These are phyloP conservation scores for Kryphioiulus occultus DNA, from an alignment of 2,888 invertebrate genomes.

Conservation along the genomic window DNA sequence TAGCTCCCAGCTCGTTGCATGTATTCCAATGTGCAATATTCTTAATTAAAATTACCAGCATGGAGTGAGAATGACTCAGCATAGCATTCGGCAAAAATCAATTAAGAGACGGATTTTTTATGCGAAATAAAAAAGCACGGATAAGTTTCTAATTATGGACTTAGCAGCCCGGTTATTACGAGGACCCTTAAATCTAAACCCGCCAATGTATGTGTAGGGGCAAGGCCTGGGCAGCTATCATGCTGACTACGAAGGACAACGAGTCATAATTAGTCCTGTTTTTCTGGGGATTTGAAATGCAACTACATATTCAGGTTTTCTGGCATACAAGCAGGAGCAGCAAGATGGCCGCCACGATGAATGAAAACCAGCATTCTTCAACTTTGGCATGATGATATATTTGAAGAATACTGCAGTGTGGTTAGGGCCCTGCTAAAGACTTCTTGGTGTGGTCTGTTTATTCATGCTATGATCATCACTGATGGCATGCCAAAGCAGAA, in stretches of 20 bases:
- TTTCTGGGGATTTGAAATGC: not conserved
- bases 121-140: not conserved
- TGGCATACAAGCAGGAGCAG: not conserved
- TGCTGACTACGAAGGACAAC: not conserved
- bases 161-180: not conserved
- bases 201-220: not conserved
- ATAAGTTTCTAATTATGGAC: not conserved
- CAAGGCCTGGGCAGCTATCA: not conserved
- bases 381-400: no score
- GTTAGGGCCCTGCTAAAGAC: no score
- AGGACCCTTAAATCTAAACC: not conserved
- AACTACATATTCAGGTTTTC: not conserved
- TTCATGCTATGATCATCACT: no score
- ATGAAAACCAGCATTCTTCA: no score
- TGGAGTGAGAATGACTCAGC: not conserved
- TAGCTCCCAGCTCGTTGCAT: not conserved
- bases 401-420: no score
- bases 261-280: not conserved
- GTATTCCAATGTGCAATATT: slow-evolving; percentile 5
- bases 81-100: not conserved
- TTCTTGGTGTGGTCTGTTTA: no score
- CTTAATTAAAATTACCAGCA: not conserved
- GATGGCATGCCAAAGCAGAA: no score
- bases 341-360: not conserved
- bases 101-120: not conserved